Evolutionary conservation across 53 echinoderm and acorn worm species (phyloP), one percentile per base, ranked within the genome.

Genomic region (Temnopleurus reevesii): DNA sequence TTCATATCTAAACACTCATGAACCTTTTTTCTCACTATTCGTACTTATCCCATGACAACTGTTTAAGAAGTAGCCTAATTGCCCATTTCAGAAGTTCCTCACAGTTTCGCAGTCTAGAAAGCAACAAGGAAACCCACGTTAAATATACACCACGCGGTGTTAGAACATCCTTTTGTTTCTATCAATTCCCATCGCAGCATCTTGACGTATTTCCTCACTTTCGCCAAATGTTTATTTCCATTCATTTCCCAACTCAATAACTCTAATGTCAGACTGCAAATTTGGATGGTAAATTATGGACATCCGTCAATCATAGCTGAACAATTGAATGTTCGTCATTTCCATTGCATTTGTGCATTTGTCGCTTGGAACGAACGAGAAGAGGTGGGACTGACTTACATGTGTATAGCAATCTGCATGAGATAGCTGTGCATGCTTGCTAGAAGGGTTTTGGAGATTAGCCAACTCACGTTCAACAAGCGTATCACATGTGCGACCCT

Each of bases 391-490:
- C 23, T 71, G 12, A 15, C 21, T n/a, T 9, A 36, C 34, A n/a
- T n/a, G n/a, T 71, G 71, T 71, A 21, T n/a, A 21, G 71, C 41
- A 71, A 71, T 71, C 71, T 71, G 36, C 71, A 71, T 36, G 41
- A 71, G 71, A 71, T 41, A 71, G 71, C 71, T 36, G 6, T 41
- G 71, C 71, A 38, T 41, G 41, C 71, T 21, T n/a, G n/a, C 60
- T 4, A 60, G 24, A 71, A 29, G 41, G n/a, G n/a, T n/a, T n/a
- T 71, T 79, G 79, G 79, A 79, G 29, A 29, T 5, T 28, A 27
- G 79, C 79, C 79, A 79, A 79, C 46, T 79, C 46, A 49, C 79
- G 79, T 49, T 49, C 47, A 79, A 24, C 79, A 79, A 49, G 46
- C 79, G 30, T 49, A 79, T 79, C 46, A 28, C 79, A 79, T 49